A percentile compares a stretch with the other conserved stretches of the same genome.
Evolutionary conservation across 2,888 invertebrate genomes (phyloP).

Genomic region (Bembecia ichneumoniformis): DNA sequence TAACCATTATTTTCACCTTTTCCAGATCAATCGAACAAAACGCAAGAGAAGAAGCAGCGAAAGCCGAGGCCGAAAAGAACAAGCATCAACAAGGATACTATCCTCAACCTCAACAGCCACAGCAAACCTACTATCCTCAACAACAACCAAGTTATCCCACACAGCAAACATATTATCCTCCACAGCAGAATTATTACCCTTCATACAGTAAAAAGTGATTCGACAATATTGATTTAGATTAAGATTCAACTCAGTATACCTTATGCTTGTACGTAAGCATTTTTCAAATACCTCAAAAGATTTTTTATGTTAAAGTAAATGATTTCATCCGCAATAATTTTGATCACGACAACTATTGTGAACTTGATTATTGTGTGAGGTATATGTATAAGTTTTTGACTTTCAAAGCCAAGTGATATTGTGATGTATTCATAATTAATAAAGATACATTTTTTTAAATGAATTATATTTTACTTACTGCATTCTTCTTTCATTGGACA

Average conservation of each 20-base stretch:
- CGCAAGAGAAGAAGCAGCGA: slow-evolving; percentile 38
- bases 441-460: not conserved
- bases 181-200: slow-evolving; percentile 14
- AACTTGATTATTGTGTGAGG: slow-evolving; percentile 42
- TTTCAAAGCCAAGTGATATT: slow-evolving; percentile 29
- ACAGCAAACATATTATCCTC: slow-evolving; percentile 16
- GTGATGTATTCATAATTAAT: slow-evolving; percentile 5
- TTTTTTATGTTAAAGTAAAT: not conserved
- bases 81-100: slow-evolving; percentile 23
- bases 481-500: too few relatives aligned
- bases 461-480: slow-evolving; percentile 5
- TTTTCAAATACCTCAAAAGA: not conserved
- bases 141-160: slow-evolving; percentile 13
- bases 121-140: slow-evolving; percentile 15
- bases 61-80: slow-evolving; percentile 38
- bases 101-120: slow-evolving; percentile 12
- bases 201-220: not conserved
- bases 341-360: slow-evolving; percentile 58
- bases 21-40: slow-evolving; percentile 43
- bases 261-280: not conserved
- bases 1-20: slow-evolving; percentile 1
- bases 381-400: slow-evolving; percentile 19
- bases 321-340: slow-evolving; percentile 31
- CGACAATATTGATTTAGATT: not conserved
- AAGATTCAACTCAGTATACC: not conserved